Evolutionary conservation across 2,797 vertebrate genomes (phyloP), one percentile per base, ranked within the genome.

Genomic region (Anniella stebbinsi): DNA sequence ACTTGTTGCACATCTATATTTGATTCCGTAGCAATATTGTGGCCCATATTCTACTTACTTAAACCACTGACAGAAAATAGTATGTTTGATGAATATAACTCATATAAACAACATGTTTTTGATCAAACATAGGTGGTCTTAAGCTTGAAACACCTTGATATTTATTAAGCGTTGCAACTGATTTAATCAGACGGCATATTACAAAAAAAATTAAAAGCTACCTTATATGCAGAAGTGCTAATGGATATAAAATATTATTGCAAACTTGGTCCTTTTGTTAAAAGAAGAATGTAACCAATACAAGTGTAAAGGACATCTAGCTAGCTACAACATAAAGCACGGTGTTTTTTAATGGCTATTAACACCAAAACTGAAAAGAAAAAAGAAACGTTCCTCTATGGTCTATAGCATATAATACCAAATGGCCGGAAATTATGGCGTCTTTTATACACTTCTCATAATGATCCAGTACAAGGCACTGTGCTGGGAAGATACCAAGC

Each of bases 261-360:
- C 80, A 94, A 90, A 95, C 92, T 30, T 4, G 91, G 90, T 67
- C 90, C 57, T 75, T 92, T 91, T 77, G 76, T 66, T 93, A 89
- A 90, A 92, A 5, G 23, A 93, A 89, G 84, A 28, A 90, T 69
- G 28, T 51, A 63, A 92, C 77, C 4, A 4, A 87, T 88, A 63
- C 23, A 25, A 80, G 92, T 48, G 77, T 93, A 83, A 73, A 90
- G 63, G 63, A 54, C 5, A 57, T 85, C 45, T n/a, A 93, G 81
- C 36, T 84, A 87, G 81, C 36, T 84, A 87, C 87, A 94, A 78
- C 48, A 86, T 41, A 92, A 48, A 78, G 36, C 25, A 28, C 25
- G 78, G 45, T 69, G 9, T 17, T 60, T 63, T 87, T 67, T 21
- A 73, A 80, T 77, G 78, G 80, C 38, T 17, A 76, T 77, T 76